phyloP scores from a whole-genome alignment of 2,797 vertebrate genomes.

The Capromys pilorides region DNA sequence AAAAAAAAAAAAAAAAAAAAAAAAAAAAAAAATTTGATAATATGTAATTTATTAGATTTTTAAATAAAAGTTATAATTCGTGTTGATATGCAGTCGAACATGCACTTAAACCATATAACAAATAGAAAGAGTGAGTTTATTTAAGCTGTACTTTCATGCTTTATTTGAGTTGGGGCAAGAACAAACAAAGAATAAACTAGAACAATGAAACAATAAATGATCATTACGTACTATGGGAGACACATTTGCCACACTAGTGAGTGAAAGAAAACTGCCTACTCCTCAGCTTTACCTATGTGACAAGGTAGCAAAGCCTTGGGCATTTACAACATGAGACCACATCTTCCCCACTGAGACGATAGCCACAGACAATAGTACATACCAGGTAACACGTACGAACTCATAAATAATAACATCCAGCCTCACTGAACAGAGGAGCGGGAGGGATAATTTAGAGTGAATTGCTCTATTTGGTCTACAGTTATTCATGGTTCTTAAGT shows the following conservation, averaged over 20 bases:
- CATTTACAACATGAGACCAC: neutral
- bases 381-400: neutral
- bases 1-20: too few species aligned
- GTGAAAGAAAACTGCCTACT: neutral
- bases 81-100: neutral
- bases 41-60: neutral
- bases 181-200: neutral
- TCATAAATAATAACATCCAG: neutral
- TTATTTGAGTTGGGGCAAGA: neutral
- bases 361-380: neutral
- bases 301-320: neutral
- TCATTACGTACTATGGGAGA: neutral
- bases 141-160: neutral
- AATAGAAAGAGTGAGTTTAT: neutral
- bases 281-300: neutral
- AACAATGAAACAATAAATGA: neutral
- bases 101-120: neutral
- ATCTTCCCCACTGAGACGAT: neutral
- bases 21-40: neutral
- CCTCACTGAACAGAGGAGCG: neutral
- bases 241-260: neutral
- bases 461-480: neutral
- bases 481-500: neutral
- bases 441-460: neutral
- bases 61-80: slow-evolving; percentile 25